These are phyloP conservation scores for Eurosta solidaginis DNA, from an alignment of 1,140 invertebrate species.

Conservation along the genomic window DNA sequence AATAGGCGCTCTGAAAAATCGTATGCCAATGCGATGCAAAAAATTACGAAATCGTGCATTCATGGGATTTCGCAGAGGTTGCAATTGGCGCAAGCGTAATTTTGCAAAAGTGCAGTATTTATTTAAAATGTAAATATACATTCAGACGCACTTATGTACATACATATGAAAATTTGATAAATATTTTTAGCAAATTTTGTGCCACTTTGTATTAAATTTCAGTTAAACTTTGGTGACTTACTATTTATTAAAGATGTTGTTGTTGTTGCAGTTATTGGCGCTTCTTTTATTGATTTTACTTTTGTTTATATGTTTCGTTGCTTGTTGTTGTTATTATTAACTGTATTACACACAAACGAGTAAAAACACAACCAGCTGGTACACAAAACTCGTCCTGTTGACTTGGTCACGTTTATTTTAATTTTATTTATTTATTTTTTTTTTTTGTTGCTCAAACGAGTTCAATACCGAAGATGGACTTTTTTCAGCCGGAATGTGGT, in stretches of 20 bases:
- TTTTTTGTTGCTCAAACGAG: neutral
- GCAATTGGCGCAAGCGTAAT: neutral
- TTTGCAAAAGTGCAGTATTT: neutral
- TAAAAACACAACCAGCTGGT: neutral
- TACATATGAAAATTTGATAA: neutral
- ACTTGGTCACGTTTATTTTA: neutral
- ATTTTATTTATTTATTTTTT: neutral
- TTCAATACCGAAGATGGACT: constrained; percentile 6
- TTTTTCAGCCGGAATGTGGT: neutral
- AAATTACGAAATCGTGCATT: neutral
- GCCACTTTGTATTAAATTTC: neutral
- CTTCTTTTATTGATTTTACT: neutral
- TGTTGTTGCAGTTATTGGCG: neutral
- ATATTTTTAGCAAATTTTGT: neutral
- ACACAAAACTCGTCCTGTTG: constrained; percentile 2
- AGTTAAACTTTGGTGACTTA: neutral
- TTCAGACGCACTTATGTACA: neutral
- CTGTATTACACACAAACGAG: neutral
- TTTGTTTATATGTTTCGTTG: neutral
- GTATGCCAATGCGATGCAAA: neutral
- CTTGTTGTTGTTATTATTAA: neutral
- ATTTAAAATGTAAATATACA: too few relatives aligned
- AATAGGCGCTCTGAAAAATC: neutral
- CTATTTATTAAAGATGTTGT: neutral
- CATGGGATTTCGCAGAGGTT: neutral